phyloP scores from a whole-genome alignment of 2,113 vertebrate genomes.

The Numenius arquata region DNA sequence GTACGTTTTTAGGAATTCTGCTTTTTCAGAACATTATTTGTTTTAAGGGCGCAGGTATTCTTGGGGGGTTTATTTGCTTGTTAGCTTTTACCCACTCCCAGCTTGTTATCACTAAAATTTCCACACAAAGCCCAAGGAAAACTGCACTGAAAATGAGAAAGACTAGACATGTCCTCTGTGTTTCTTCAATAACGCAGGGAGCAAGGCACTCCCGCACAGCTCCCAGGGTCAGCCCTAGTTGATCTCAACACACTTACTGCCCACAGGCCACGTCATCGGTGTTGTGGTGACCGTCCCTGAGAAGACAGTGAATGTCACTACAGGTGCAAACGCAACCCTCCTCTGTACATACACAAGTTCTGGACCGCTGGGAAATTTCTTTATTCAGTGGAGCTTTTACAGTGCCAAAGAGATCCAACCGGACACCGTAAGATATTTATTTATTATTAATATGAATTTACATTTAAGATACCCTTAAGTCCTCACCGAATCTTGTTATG shows the following conservation, averaged over 20 bases:
- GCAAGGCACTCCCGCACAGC: accelerated
- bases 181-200: accelerated
- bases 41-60: background rate
- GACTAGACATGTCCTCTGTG: accelerated
- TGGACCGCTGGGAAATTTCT: background rate
- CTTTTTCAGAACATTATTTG: background rate
- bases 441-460: background rate
- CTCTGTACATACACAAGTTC: constrained; percentile 29
- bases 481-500: background rate
- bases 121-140: background rate
- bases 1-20: background rate
- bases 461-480: background rate
- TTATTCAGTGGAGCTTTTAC: constrained; percentile 69
- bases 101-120: background rate
- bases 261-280: constrained; percentile 8
- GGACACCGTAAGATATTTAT: constrained; percentile 26
- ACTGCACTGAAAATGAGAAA: background rate
- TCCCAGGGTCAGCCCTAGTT: background rate
- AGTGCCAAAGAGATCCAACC: constrained; percentile 29
- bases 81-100: background rate
- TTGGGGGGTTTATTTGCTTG: background rate
- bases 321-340: constrained; percentile 44
- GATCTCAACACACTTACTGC: background rate
- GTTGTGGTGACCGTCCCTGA: constrained; percentile 36
- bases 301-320: constrained; percentile 45